Conservation (phyloP, 2,888 invertebrate genomes). For the Plagiodera versicolora region DNA sequence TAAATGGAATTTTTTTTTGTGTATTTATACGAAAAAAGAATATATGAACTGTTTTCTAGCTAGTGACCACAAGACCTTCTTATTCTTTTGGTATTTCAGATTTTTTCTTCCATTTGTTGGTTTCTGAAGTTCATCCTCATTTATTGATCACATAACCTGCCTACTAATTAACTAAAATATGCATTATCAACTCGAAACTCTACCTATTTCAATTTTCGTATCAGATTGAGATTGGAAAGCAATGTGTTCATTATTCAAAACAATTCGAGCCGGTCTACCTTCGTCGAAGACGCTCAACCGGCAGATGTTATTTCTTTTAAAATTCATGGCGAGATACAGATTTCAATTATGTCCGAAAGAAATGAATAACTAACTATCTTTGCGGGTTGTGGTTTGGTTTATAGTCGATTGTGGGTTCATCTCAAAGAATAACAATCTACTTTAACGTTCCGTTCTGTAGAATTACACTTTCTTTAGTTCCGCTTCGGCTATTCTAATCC, state of each 20-base stretch:
- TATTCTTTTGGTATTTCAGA: too few relatives aligned
- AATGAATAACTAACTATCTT: slow-evolving; percentile 9
- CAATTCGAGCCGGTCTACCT: not conserved
- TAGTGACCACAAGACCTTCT: too few relatives aligned
- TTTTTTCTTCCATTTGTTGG: too few relatives aligned
- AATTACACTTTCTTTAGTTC: slow-evolving; percentile 6
- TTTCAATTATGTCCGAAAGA: slow-evolving; percentile 3
- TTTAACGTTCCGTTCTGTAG: slow-evolving; percentile 4
- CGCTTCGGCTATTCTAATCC: not conserved
- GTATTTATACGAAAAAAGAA: too few relatives aligned
- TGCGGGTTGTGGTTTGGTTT: slow-evolving; percentile 6
- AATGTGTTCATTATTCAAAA: not conserved
- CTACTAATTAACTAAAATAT: not conserved
- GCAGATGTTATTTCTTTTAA: slow-evolving; percentile 9
- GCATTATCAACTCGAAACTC: not conserved
- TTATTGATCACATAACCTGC: too few relatives aligned
- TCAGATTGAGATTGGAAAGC: not conserved
- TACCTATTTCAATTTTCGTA: not conserved
- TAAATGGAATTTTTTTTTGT: too few relatives aligned
- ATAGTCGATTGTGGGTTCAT: slow-evolving; percentile 2
- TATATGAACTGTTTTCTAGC: too few relatives aligned
- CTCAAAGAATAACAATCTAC: slow-evolving; percentile 11
- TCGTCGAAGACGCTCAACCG: not conserved
- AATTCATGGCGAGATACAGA: slow-evolving; percentile 2
- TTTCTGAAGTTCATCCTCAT: too few relatives aligned